Base-by-base conservation (phyloP, 2,888 invertebrate genomes). In the Mimas tiliae region DNA sequence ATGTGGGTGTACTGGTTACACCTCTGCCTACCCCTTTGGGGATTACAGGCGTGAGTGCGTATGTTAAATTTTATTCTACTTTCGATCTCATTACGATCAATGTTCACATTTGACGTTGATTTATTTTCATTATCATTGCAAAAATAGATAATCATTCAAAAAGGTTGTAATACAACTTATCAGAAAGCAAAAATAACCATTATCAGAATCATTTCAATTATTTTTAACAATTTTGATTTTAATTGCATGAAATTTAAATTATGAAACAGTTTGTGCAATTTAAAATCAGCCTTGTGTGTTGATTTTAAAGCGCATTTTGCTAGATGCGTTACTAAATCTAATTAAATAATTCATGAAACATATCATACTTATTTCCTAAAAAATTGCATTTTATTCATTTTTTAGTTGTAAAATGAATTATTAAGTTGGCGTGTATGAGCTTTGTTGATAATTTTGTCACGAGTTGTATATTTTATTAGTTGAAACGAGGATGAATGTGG, bases 341-440 rank as follows among this genome's bases (percentile, higher is more conserved):
- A 19, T 38, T 7, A 6, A 38, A 42, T 45, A 45, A 9, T 19
- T 42, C 42, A 42, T 19, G 19, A 19, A 58, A 19, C 12, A 42
- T 42, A 2, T 42, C 38, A 42, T 12, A 12, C 6, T 58, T 6
- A 42, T 42, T 58, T 19, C 19, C 6, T 12, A 58, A 58, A 58
- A 58, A 19, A 42, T 58, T 58, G 38, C 1, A 58, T 38, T 58
- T 58, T 58, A 58, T 58, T 58, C 19, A 58, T 58, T 42, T 19
- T 16, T 38, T 58, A 19, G 9, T 11, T 38, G 34, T 19, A 58
- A 58, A 38, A 58, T 58, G 55, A 38, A 38, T 34, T 58, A 58
- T 58, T 58, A 16, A 38, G 58, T 58, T 19, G 58, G 58, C 38
- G 38, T 58, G 58, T 38, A 12, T 42, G 38, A 19, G 38, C 19